Base-by-base conservation (phyloP, 1,140 invertebrate genomes). In the Drosophila ercepeae region DNA sequence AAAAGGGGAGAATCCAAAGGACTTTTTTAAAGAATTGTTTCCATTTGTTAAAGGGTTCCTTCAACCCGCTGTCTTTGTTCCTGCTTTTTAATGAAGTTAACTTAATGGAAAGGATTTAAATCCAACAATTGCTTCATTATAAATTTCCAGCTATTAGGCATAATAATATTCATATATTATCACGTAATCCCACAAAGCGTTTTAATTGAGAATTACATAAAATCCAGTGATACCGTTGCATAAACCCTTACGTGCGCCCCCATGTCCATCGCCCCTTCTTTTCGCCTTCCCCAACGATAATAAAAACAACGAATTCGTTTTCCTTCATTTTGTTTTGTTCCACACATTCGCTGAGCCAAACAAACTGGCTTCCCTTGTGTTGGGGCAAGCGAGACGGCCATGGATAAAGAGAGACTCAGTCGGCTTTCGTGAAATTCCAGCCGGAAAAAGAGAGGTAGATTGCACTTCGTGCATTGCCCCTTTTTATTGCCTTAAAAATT, bases 251-350 rank as follows among this genome's bases (percentile, higher is more conserved):
- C 69, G 78, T 69, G 16, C 53, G 13, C n/a, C 57, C n/a, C 29
- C 27, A 9, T 8, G 14, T 63, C 13, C 8, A 4, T 13, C 21
- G 14, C 5, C 61, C 45, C 8, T n/a, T 4, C 45, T 13, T 18
- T 32, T n/a, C 16, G 13, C 7, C 46, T 13, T 19, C 11, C 39
- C 36, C 36, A 29, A 16, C 39, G 63, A 53, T 42, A 50, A 19
- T 32, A 54, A 41, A 23, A 70, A 41, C 55, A 78, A 39, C 36
- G 36, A 42, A 48, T 46, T 44, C 41, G 64, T 84, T 78, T 72
- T 78, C 48, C 59, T 13, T 60, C 61, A 84, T 68, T 84, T 84
- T 84, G 79, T 84, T 84, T 84, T 84, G 79, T 84, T 84, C 79
- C 48, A 13, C 44, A 71, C 13, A 60, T 84, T 84, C 79, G 79